Conservation (phyloP, 2,888 invertebrate species). For the Syritta pipiens region DNA sequence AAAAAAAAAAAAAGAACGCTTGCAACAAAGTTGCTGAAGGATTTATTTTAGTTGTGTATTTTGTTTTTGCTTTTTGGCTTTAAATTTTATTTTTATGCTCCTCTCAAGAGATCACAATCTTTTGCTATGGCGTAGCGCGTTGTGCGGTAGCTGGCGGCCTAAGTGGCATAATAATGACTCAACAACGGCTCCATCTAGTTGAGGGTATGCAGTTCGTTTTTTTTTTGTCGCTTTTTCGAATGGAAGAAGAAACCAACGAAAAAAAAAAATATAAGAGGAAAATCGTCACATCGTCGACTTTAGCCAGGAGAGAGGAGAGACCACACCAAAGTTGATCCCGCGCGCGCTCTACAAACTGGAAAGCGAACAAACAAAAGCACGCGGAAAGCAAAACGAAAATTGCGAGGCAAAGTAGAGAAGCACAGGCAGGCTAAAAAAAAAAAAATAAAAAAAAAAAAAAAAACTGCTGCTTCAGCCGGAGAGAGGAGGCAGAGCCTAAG, state of each 20-base stretch:
- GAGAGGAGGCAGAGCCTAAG: slow-evolving; percentile 19
- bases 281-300: slow-evolving; percentile 25
- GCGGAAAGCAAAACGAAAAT: slow-evolving; percentile 1
- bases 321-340: slow-evolving; percentile 59
- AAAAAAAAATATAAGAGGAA: slow-evolving; percentile 23
- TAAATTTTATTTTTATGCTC: slow-evolving; percentile 42
- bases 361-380: slow-evolving; percentile 44
- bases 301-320: slow-evolving; percentile 15
- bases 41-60: slow-evolving; percentile 36
- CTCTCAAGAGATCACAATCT: slow-evolving; percentile 49
- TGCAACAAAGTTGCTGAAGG: slow-evolving; percentile 60
- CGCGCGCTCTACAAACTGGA: slow-evolving; percentile 56
- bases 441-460: neutral
- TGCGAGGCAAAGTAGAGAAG: neutral
- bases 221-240: slow-evolving; percentile 21
- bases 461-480: neutral
- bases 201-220: slow-evolving; percentile 4
- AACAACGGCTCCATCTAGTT: slow-evolving; percentile 67
- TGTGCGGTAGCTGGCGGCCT: slow-evolving; percentile 63
- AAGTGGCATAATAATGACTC: slow-evolving; percentile 66
- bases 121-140: slow-evolving; percentile 39
- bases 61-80: slow-evolving; percentile 21
- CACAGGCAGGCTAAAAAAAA: slow-evolving; percentile 11
- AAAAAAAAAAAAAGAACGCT: slow-evolving; percentile 59
- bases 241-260: neutral